Evolutionary conservation across 2,888 invertebrate species (phyloP), one percentile per base, ranked within the genome.

Genomic region (Pachliopta kotzebuea): DNA sequence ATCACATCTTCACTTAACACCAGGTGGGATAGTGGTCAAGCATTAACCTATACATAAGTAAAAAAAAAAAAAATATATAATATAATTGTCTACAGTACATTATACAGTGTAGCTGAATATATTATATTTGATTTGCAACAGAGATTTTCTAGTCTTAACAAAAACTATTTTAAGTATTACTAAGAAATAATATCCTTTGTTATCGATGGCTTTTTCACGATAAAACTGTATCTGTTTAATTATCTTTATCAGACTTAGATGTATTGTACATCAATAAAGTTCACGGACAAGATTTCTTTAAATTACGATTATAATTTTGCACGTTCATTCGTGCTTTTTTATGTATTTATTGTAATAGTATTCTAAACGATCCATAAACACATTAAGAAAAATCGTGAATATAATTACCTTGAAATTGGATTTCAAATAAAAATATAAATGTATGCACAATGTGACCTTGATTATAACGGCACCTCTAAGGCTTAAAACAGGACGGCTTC

Each of bases 351-450:
- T 37, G 17, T 21, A 37, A 56, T 42, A 23, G 18, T 45, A 45
- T 45, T 45, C 45, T 45, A 6, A 45, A 45, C 45, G 45, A 45
- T 45, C 45, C 26, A 56, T 60, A 45, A 56, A 60, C 23, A 23
- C 23, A 29, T 60, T 42, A 56, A 64, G 37, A 56, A 65, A 58
- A 57, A 49, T 57, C 61, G 61, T 65, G 65, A 65, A 61, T 65
- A 57, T 58, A 21, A 61, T 65, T 57, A 61, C 61, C 65, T 65
- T 65, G 61, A 61, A 57, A 53, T 57, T 54, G 7, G 53, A 65
- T 57, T 56, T 53, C 45, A 57, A 65, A 65, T 58, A 57, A 23
- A 29, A 57, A 61, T 53, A 23, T 42, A 58, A 61, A 61, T 54
- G 23, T 65, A 57, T 57, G 57, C 45, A 23, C 53, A 53, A 24